phyloP scores from a whole-genome alignment of 2,888 invertebrate species.

The Dynastes maya region DNA sequence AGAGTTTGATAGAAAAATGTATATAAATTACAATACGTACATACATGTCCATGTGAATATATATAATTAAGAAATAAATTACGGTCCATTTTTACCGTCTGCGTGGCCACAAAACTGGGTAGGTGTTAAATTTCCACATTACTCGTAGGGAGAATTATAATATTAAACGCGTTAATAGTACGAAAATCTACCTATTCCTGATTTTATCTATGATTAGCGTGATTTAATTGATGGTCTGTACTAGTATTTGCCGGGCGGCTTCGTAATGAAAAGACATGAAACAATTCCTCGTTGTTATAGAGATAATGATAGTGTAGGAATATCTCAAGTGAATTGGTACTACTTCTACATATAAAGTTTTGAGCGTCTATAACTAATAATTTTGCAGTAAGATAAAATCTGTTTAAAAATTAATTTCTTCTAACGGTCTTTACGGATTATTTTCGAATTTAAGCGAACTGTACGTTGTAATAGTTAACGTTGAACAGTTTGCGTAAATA shows the following conservation, averaged over 20 bases:
- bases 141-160: constrained; percentile 31
- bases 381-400: constrained; percentile 21
- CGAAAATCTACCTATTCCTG: constrained; percentile 21
- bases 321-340: constrained; percentile 8
- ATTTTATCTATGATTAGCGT: constrained; percentile 37
- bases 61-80: constrained; percentile 43
- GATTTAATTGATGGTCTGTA: constrained; percentile 24
- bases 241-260: constrained; percentile 31
- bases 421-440: background rate
- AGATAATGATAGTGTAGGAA: constrained; percentile 30
- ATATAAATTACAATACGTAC: background rate
- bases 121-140: constrained; percentile 43
- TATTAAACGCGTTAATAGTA: constrained; percentile 25
- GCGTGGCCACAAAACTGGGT: constrained; percentile 19
- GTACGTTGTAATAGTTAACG: too few relatives aligned
- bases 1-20: background rate
- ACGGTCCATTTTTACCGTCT: constrained; percentile 11
- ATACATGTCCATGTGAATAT: background rate
- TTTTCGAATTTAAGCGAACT: too few relatives aligned
- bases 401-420: background rate
- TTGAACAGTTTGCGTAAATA: too few relatives aligned
- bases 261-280: constrained; percentile 35
- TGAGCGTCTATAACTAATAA: constrained; percentile 4
- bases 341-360: constrained; percentile 21
- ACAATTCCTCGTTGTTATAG: constrained; percentile 35